Conservation (phyloP, 2,113 vertebrate species). For the Pogona vitticeps region DNA sequence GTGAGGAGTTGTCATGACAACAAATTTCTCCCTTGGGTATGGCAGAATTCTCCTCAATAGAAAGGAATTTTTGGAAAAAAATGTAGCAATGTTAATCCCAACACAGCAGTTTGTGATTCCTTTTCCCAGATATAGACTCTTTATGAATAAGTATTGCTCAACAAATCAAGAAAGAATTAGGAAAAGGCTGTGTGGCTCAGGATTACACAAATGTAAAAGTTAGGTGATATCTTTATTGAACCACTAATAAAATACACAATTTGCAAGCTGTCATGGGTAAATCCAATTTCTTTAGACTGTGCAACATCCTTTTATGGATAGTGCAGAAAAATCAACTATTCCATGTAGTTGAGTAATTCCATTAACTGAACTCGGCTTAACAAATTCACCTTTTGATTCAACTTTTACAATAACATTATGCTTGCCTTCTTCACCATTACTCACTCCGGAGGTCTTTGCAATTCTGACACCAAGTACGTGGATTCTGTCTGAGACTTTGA, state of each 20-base stretch:
- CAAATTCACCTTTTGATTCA: background rate
- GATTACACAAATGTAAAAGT: too few relatives aligned
- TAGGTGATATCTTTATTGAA: too few relatives aligned
- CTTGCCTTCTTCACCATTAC: constrained; percentile 46
- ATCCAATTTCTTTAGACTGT: too few relatives aligned
- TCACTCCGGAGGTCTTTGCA: constrained; percentile 45
- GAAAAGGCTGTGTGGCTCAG: too few relatives aligned
- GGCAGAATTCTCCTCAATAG: constrained; percentile 57
- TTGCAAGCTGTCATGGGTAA: too few relatives aligned
- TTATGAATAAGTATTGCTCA: constrained; percentile 49
- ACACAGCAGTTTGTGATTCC: constrained; percentile 37
- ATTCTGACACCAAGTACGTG: constrained; percentile 46
- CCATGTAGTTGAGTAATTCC: constrained; percentile 43
- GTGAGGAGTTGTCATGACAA: constrained; percentile 67
- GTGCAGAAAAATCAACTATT: constrained; percentile 39
- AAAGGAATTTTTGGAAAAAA: constrained; percentile 63
- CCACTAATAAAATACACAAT: too few relatives aligned
- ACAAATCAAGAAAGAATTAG: too few relatives aligned
- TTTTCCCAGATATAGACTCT: constrained; percentile 48
- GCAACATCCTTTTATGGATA: too few relatives aligned
- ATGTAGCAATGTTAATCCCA: constrained; percentile 64
- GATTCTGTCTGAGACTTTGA: constrained; percentile 34
- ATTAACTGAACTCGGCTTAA: background rate
- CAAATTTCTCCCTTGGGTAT: constrained; percentile 67
- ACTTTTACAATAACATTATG: constrained; percentile 44